These are phyloP conservation scores for Zosterops borbonicus DNA, from an alignment of 2,113 vertebrate genomes.

Conservation along the genomic window DNA sequence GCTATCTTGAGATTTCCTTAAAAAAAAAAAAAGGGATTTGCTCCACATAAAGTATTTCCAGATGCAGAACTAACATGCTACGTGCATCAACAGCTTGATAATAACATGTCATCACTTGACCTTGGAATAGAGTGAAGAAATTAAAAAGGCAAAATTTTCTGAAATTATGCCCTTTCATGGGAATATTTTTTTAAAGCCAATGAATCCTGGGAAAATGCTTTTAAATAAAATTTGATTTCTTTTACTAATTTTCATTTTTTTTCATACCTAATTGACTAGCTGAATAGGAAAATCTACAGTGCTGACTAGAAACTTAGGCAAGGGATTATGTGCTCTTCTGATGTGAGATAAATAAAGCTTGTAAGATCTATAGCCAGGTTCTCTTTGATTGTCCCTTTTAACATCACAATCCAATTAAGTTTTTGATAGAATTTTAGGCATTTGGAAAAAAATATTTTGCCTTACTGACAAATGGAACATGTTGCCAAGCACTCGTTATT, in stretches of 20 bases:
- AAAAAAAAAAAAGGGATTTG: background rate
- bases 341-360: constrained; percentile 56
- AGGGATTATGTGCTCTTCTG: constrained; percentile 46
- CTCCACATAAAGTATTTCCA: constrained; percentile 44
- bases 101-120: constrained; percentile 52
- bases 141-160: constrained; percentile 41
- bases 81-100: constrained; percentile 48
- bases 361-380: constrained; percentile 32
- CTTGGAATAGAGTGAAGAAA: background rate
- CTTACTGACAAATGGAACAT: background rate
- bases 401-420: constrained; percentile 23
- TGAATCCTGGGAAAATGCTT: constrained; percentile 49
- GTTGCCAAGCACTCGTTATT: background rate
- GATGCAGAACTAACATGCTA: constrained; percentile 39
- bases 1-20: background rate
- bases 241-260: constrained; percentile 62
- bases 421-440: constrained; percentile 24
- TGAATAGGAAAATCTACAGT: constrained; percentile 53
- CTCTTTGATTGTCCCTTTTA: constrained; percentile 39
- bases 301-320: constrained; percentile 43
- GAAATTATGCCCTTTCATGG: constrained; percentile 60
- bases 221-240: constrained; percentile 47
- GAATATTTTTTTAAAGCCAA: constrained; percentile 64
- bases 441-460: constrained; percentile 40
- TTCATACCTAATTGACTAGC: constrained; percentile 64